phyloP scores from a whole-genome alignment of 2,888 invertebrate genomes.

The Philonicus albiceps region DNA sequence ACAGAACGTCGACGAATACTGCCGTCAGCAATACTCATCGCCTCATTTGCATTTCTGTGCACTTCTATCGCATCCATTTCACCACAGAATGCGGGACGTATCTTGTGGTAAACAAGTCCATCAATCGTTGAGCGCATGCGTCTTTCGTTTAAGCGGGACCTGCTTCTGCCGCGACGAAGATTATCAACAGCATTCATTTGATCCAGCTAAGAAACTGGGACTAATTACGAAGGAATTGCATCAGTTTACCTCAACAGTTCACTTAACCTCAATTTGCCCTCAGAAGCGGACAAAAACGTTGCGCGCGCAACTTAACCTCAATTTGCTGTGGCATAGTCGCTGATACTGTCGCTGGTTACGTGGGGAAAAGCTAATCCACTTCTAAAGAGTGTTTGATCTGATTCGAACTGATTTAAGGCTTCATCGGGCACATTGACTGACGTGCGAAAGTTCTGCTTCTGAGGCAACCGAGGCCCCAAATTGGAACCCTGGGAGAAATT shows the following conservation, averaged over 20 bases:
- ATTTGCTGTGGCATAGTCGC: background rate
- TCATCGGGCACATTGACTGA: background rate
- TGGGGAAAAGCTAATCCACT: background rate
- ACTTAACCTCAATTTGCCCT: slow-evolving; percentile 23
- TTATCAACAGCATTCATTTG: background rate
- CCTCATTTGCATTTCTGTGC: slow-evolving; percentile 18
- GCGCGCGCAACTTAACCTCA: slow-evolving; percentile 21
- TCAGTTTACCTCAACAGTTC: slow-evolving; percentile 19
- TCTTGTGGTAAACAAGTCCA: slow-evolving; percentile 1
- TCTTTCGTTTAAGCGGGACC: background rate
- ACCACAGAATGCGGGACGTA: background rate
- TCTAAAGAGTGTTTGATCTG: background rate
- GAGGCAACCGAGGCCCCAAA: background rate
- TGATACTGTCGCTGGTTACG: background rate
- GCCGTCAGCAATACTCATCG: slow-evolving; percentile 3
- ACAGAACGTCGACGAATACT: background rate
- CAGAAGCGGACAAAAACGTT: slow-evolving; percentile 1
- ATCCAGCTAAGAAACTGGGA: slow-evolving; percentile 5
- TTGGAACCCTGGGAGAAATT: background rate
- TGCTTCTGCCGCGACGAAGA: background rate
- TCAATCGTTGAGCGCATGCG: background rate
- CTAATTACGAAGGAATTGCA: slow-evolving; percentile 29
- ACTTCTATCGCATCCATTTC: background rate
- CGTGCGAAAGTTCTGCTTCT: background rate
- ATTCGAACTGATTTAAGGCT: slow-evolving; percentile 8